phyloP scores from a whole-genome alignment of 2,888 invertebrate genomes.

The Drosophila yooni region DNA sequence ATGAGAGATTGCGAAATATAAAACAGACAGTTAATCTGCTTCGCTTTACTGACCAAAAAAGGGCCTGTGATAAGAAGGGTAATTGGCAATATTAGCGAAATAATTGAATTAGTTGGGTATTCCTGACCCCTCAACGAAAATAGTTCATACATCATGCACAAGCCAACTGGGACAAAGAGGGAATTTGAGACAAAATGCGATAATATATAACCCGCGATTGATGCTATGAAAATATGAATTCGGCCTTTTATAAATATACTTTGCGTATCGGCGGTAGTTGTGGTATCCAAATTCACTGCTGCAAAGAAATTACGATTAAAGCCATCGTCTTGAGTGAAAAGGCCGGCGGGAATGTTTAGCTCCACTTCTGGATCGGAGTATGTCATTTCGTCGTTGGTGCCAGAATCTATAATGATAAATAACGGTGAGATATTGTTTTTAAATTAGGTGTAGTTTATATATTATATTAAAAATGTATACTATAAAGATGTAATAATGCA shows the following conservation, averaged over 20 bases:
- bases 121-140: constrained; percentile 35
- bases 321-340: constrained; percentile 12
- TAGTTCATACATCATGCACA: constrained; percentile 48
- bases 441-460: not conserved
- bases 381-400: constrained; percentile 23
- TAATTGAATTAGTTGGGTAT: constrained; percentile 18
- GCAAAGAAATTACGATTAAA: constrained; percentile 10
- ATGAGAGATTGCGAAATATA: constrained; percentile 44
- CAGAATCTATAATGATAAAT: constrained; percentile 23
- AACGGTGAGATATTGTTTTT: not conserved
- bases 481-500: not conserved
- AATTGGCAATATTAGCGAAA: constrained; percentile 40
- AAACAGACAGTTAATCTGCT: constrained; percentile 28
- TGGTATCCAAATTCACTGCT: not conserved
- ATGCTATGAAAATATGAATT: constrained; percentile 51
- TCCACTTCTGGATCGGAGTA: constrained; percentile 62
- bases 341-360: constrained; percentile 21
- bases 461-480: not conserved
- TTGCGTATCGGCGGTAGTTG: not conserved
- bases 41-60: constrained; percentile 27
- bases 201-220: constrained; percentile 42
- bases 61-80: constrained; percentile 33
- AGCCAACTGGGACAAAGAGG: constrained; percentile 45
- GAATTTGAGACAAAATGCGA: constrained; percentile 31
- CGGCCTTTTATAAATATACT: constrained; percentile 31